phyloP scores from a whole-genome alignment of 2,797 vertebrate species.

The Trachurus trachurus region DNA sequence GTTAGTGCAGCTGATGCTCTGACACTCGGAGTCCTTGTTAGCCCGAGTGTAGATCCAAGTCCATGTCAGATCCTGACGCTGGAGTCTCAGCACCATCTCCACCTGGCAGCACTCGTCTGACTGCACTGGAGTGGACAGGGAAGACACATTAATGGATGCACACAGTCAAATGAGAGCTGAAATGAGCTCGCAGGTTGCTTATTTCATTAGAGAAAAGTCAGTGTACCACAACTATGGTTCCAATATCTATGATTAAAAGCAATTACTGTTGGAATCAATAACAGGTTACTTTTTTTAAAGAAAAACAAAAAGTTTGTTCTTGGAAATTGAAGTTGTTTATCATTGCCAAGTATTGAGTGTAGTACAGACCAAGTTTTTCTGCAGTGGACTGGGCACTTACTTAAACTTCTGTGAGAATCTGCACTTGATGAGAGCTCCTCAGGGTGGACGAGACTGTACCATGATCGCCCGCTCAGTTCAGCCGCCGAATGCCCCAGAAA shows the following conservation, averaged over 20 bases:
- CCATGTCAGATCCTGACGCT: constrained; percentile 84
- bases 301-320: neutral
- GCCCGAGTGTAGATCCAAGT: constrained; percentile 79
- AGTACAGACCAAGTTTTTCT: neutral
- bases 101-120: constrained; percentile 68
- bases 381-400: constrained; percentile 80
- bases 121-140: constrained; percentile 70
- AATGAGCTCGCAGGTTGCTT: neutral
- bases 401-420: constrained; percentile 81
- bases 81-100: constrained; percentile 84
- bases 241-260: neutral
- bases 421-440: constrained; percentile 82
- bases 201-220: neutral
- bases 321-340: neutral
- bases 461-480: constrained; percentile 86
- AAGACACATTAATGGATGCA: neutral
- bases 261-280: neutral
- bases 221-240: neutral
- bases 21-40: constrained; percentile 55
- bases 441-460: constrained; percentile 91
- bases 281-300: neutral
- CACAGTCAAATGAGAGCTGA: neutral
- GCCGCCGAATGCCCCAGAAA: constrained; percentile 86
- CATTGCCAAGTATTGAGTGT: neutral
- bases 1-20: constrained; percentile 82